These are phyloP conservation scores for Catocala nupta DNA, from an alignment of 2,888 invertebrate species.

Conservation along the genomic window DNA sequence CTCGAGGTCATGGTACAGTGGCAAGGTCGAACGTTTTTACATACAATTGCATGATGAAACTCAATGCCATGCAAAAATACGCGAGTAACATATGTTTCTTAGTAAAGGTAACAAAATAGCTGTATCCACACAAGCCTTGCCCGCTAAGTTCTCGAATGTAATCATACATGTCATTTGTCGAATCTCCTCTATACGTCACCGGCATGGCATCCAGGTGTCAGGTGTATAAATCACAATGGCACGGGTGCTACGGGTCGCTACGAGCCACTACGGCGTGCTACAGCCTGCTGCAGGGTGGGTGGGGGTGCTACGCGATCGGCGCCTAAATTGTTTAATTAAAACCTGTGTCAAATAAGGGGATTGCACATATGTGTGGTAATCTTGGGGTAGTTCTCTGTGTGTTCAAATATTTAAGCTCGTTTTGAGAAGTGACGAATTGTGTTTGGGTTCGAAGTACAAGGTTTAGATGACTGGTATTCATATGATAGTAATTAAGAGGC, in stretches of 20 bases:
- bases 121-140: conserved; percentile 10
- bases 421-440: too few relatives aligned
- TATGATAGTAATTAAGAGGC: too few relatives aligned
- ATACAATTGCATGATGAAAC: too few relatives aligned
- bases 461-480: too few relatives aligned
- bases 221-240: conserved; percentile 60
- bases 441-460: too few relatives aligned
- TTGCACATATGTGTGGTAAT: conserved; percentile 26
- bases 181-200: conserved; percentile 53
- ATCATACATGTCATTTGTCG: conserved; percentile 68
- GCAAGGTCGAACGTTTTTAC: too few relatives aligned
- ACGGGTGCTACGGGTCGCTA: conserved; percentile 14
- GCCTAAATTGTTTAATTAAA: conserved; percentile 63
- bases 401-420: too few relatives aligned
- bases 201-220: conserved; percentile 58
- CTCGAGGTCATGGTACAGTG: too few relatives aligned
- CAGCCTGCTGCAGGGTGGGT: conserved; percentile 3
- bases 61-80: too few relatives aligned
- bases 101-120: too few relatives aligned
- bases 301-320: conserved; percentile 31
- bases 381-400: neutral
- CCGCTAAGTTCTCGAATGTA: conserved; percentile 53
- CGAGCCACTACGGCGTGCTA: conserved; percentile 18
- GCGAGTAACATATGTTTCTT: too few relatives aligned
- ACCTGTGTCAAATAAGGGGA: conserved; percentile 53